Evolutionary conservation across 2,797 vertebrate species (phyloP).

Genomic region (Podargus strigoides): DNA sequence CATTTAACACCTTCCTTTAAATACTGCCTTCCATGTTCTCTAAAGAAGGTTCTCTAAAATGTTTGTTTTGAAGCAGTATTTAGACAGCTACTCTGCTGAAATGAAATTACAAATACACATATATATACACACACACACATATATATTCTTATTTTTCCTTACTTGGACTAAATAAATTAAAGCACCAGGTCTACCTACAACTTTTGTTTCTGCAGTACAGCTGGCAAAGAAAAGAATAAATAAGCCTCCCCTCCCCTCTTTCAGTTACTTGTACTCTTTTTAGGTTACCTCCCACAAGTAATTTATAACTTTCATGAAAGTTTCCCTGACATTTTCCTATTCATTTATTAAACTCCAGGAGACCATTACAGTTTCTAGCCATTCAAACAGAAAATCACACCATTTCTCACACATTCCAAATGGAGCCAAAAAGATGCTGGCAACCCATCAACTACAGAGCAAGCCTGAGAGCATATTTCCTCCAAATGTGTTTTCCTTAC

Average conservation of each 20-base stretch:
- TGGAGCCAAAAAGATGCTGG: slow-evolving; percentile 9
- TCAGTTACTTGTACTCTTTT: not conserved
- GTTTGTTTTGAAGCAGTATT: not conserved
- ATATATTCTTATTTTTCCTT: not conserved
- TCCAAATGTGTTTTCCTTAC: not conserved
- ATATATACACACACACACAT: not conserved
- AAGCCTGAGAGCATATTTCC: not conserved
- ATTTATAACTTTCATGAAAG: not conserved
- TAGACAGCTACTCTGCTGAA: not conserved
- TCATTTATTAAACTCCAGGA: not conserved
- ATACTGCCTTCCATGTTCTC: not conserved
- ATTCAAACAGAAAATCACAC: not conserved
- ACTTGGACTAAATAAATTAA: not conserved
- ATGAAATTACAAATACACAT: not conserved
- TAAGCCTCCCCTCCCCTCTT: not conserved
- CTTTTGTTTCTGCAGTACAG: not conserved
- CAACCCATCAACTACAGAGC: not conserved
- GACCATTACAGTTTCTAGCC: not conserved
- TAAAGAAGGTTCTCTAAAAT: too few species aligned
- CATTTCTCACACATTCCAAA: not conserved
- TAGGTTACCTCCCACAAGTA: not conserved
- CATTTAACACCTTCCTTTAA: not conserved
- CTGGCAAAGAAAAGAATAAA: not conserved
- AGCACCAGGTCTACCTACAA: not conserved
- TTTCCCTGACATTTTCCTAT: not conserved